phyloP scores from a whole-genome alignment of 2,113 vertebrate genomes.

The Grallaria varia region DNA sequence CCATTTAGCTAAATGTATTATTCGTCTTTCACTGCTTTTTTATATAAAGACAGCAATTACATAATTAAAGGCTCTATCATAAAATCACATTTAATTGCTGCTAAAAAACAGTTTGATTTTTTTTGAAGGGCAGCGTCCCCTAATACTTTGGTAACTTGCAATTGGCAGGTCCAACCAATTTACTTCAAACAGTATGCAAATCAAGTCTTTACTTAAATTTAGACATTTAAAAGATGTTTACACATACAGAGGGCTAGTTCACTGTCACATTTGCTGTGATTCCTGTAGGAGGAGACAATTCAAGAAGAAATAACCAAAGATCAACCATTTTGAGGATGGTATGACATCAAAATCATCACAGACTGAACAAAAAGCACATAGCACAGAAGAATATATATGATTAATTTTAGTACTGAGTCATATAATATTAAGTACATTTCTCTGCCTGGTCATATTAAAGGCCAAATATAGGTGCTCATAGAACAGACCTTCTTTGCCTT shows the following conservation, averaged over 20 bases:
- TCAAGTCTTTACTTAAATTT: not conserved
- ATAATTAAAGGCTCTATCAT: not conserved
- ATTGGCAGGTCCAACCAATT: not conserved
- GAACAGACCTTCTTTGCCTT: not conserved
- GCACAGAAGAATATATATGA: not conserved
- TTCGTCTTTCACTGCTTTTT: not conserved
- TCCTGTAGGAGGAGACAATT: not conserved
- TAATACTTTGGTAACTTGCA: not conserved
- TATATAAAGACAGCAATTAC: not conserved
- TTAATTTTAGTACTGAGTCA: no score
- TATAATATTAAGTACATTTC: not conserved
- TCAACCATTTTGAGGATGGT: not conserved
- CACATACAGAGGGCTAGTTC: not conserved
- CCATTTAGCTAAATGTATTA: not conserved
- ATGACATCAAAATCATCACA: not conserved
- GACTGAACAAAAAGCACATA: not conserved
- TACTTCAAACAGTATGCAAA: constrained; percentile 1
- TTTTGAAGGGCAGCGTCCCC: not conserved
- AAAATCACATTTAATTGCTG: not conserved
- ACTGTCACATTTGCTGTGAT: not conserved
- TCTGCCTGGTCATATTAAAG: not conserved
- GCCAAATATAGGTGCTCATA: not conserved
- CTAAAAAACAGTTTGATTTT: not conserved
- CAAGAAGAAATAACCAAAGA: not conserved
- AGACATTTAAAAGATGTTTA: not conserved